phyloP scores from a whole-genome alignment of 2,888 invertebrate genomes.

The Pterostichus madidus region DNA sequence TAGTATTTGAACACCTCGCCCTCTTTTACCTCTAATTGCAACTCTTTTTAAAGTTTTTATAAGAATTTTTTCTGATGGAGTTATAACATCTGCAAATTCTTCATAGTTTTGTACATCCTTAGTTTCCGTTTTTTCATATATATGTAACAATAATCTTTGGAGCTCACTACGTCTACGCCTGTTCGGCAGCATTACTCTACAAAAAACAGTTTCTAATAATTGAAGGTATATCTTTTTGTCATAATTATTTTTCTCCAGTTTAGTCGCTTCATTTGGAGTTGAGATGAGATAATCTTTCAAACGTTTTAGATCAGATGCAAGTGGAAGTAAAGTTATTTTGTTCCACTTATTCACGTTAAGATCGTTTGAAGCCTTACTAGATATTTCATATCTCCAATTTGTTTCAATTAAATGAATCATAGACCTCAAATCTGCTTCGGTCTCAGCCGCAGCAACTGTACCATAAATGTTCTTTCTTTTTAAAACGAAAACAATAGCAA shows the following conservation, averaged over 20 bases:
- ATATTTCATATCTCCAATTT: constrained; percentile 61
- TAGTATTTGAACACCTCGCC: constrained; percentile 70
- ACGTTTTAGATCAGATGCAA: constrained; percentile 64
- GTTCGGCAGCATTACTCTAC: constrained; percentile 70
- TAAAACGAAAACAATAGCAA: constrained; percentile 61
- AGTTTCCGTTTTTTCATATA: constrained; percentile 59
- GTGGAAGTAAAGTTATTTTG: constrained; percentile 66
- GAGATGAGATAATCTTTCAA: constrained; percentile 43
- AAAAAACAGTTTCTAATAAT: constrained; percentile 69
- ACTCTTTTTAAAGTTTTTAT: constrained; percentile 70
- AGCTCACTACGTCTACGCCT: constrained; percentile 70
- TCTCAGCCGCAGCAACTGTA: constrained; percentile 54
- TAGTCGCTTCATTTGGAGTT: constrained; percentile 20
- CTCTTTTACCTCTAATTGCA: constrained; percentile 70
- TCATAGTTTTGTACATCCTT: constrained; percentile 67
- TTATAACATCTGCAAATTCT: constrained; percentile 69
- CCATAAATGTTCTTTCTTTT: constrained; percentile 57
- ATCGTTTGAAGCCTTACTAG: constrained; percentile 65
- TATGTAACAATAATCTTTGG: constrained; percentile 68
- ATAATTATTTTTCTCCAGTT: constrained; percentile 49
- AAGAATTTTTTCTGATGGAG: constrained; percentile 70
- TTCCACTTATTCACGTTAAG: constrained; percentile 69
- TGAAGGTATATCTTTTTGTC: constrained; percentile 54
- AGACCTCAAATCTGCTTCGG: constrained; percentile 68
- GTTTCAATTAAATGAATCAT: constrained; percentile 67